These are phyloP conservation scores for Telmatochromis sp. DNA, from an alignment of 2,113 vertebrate genomes.

Conservation along the genomic window DNA sequence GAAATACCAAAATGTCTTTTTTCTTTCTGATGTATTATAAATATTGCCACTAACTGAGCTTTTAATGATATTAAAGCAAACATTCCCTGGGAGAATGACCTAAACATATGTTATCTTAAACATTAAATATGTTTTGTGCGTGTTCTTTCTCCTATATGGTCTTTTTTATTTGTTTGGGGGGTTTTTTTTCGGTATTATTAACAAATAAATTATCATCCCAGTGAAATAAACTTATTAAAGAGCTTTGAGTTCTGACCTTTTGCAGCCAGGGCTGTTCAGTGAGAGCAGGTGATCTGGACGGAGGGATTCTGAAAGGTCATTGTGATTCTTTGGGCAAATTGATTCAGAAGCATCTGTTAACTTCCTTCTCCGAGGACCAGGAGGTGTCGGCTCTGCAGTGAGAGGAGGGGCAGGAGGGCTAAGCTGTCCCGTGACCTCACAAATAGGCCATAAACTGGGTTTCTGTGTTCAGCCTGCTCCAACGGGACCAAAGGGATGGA, in stretches of 20 bases:
- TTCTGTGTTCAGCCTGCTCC: background rate
- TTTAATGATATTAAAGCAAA: background rate
- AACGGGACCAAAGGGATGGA: background rate
- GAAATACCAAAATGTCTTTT: background rate
- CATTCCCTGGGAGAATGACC: background rate
- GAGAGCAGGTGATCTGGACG: background rate
- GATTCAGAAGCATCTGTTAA: constrained; percentile 59
- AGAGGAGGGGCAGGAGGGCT: background rate
- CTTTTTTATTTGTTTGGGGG: background rate
- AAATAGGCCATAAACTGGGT: constrained; percentile 4
- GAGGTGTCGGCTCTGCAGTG: background rate
- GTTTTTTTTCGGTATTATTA: background rate
- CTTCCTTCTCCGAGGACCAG: background rate
- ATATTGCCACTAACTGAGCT: background rate
- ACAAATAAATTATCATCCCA: background rate
- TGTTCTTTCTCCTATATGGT: background rate
- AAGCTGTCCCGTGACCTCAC: background rate
- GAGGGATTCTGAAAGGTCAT: background rate
- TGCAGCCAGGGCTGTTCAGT: background rate
- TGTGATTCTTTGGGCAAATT: constrained; percentile 46
- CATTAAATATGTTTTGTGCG: background rate
- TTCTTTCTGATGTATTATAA: fast-evolving
- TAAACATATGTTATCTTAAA: background rate
- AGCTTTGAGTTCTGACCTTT: background rate
- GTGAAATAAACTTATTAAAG: background rate